Evolutionary conservation across 2,888 invertebrate genomes (phyloP), one percentile per base, ranked within the genome.

Genomic region (Heteromurus nitidus): DNA sequence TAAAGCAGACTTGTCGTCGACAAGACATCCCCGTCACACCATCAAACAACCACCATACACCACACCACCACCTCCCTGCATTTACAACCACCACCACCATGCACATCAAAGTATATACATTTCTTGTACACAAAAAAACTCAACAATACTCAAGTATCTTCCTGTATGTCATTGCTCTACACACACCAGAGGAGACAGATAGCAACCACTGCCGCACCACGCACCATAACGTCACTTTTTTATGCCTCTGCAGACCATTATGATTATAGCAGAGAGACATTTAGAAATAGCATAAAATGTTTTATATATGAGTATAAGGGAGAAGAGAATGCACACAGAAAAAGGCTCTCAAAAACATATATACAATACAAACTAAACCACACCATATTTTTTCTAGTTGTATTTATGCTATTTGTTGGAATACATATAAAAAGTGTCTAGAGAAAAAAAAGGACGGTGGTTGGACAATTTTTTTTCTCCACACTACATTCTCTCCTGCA

Each of bases 101-200:
- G 9, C 55, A 9, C 55, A 55, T 55, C n/a, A 2, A 26, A 55
- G 18, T 50, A 20, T 50, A 20, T 50, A 18, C 5, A 50, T 2
- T 36, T 36, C n/a, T n/a, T n/a, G n/a, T 36, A 36, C 1, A 50
- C 22, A 26, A 55, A 55, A 55, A 24, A 5, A 26, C 55, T 16
- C 26, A 24, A 20, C 13, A 53, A 5, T 9, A 44, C 44, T n/a
- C n/a, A 2, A 55, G 55, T 24, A 55, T 26, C 55, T 55, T 55
- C 55, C 55, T 31, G 26, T 26, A 58, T 72, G 70, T 72, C 70
- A 72, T 60, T 72, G 70, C 60, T 72, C 70, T 44, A 60, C 18
- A 72, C n/a, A n/a, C n/a, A n/a, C n/a, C n/a, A n/a, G n/a, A n/a
- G n/a, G n/a, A 16, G 47, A 16, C 3, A 47, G 47, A 47, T 3